Evolutionary conservation across 2,888 invertebrate species (phyloP), one percentile per base, ranked within the genome.

Genomic region (Cryptus armator): DNA sequence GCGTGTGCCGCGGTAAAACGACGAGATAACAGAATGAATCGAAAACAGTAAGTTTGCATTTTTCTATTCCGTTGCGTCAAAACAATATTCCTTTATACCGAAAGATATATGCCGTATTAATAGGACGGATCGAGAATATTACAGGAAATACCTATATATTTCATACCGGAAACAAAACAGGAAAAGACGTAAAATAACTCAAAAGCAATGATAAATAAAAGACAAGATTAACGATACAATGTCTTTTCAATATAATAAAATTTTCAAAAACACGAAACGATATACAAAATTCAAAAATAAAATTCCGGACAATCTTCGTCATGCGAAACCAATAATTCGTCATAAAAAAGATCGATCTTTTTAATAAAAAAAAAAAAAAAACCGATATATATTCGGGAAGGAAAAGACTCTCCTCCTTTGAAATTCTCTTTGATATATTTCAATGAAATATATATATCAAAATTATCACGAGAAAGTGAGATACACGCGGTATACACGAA

Each of bases 361-460:
- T 24, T 24, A 24, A 24, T 24, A 24, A 24, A 24, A 24, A 37
- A 37, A 7, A 37, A 1, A 37, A 1, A 37, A 5, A 37, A 37
- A 5, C 2, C 24, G 24, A 24, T 37, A 7, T 37, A 48, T 48
- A 48, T 48, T 48, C 46, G 46, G 37, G 3, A 48, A 9, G 46
- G 14, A 12, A 48, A 51, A 7, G 16, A 16, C 3, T 16, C 16
- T 46, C 12, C 70, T 29, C 24, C 51, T 32, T n/a, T 1, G 9
- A 6, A 16, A 75, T 75, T 70, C 75, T 62, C 67, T 56, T 71
- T 71, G 76, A 71, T 56, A 37, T 70, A 70, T 44, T 53, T 16
- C 67, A 0, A 2, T 19, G 5, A 3, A 53, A 10, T 14, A 16
- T 59, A 78, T 43, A 56, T 79, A 76, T 62, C 24, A 48, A 53